phyloP scores from a whole-genome alignment of 2,113 vertebrate species.

The Promerops cafer region DNA sequence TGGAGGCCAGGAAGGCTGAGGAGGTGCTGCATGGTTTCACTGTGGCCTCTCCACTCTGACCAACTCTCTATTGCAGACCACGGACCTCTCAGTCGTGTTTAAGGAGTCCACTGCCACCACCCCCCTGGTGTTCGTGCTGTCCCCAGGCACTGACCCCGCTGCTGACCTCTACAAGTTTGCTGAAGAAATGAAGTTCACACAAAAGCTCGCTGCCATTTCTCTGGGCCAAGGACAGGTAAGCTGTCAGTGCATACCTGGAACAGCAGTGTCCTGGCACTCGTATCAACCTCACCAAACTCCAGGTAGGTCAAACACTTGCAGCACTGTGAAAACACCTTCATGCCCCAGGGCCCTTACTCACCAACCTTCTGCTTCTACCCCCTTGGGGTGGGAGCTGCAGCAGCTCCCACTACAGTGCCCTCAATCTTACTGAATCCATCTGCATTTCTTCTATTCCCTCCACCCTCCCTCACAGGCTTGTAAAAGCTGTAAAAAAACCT shows the following conservation, averaged over 20 bases:
- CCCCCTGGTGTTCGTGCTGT: slow-evolving; percentile 86
- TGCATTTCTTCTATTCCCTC: neutral
- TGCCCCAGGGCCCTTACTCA: neutral
- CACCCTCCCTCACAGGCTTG: neutral
- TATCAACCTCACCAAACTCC: neutral
- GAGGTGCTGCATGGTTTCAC: neutral
- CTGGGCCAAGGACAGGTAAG: slow-evolving; percentile 89
- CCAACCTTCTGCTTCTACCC: neutral
- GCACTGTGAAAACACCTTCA: neutral
- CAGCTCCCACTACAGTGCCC: neutral
- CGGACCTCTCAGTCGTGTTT: slow-evolving; percentile 81
- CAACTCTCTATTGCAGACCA: slow-evolving; percentile 68
- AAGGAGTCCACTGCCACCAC: slow-evolving; percentile 78
- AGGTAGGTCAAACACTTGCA: neutral
- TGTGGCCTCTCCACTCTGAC: neutral
- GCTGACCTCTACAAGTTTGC: slow-evolving; percentile 90
- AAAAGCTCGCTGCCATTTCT: slow-evolving; percentile 86
- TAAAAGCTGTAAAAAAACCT: neutral
- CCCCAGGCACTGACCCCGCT: slow-evolving; percentile 86
- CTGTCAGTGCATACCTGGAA: neutral
- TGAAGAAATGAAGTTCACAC: slow-evolving; percentile 87
- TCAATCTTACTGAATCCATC: neutral
- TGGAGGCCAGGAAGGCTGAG: neutral
- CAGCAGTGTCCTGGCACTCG: neutral
- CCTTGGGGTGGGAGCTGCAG: neutral